phyloP scores from a whole-genome alignment of 2,113 vertebrate species.

The Colius striatus region DNA sequence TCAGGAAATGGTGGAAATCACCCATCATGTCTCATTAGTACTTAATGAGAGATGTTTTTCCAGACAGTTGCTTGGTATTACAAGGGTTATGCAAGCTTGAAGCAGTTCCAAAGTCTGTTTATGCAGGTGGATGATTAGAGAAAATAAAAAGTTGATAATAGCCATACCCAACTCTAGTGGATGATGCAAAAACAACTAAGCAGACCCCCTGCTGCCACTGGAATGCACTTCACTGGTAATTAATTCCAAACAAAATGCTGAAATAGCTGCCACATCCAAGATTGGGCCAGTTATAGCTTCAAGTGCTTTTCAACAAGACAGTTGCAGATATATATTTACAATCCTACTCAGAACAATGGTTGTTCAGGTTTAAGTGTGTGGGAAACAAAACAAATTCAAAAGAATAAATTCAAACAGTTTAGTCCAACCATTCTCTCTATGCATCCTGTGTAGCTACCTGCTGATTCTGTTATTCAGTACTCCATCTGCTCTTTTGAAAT shows the following conservation, averaged over 20 bases:
- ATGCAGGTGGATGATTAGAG: conserved; percentile 65
- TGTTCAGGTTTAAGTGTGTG: conserved; percentile 46
- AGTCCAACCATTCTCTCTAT: neutral
- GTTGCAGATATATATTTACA: conserved; percentile 58
- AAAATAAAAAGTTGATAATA: conserved; percentile 50
- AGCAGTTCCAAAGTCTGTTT: conserved; percentile 58
- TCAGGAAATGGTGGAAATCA: conserved; percentile 58
- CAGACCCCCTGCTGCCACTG: conserved; percentile 28
- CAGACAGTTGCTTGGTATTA: conserved; percentile 53
- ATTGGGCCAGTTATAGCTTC: neutral
- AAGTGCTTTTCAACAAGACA: conserved; percentile 41
- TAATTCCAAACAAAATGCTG: conserved; percentile 51
- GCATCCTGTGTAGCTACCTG: conserved; percentile 1
- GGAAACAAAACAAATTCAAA: conserved; percentile 42
- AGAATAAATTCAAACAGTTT: conserved; percentile 17
- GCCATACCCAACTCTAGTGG: conserved; percentile 5
- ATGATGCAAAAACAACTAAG: conserved; percentile 52
- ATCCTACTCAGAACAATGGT: conserved; percentile 4
- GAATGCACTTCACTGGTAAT: conserved; percentile 61
- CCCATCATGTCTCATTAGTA: conserved; percentile 58
- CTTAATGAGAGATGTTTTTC: conserved; percentile 64
- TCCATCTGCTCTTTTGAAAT: conserved; percentile 45
- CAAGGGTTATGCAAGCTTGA: conserved; percentile 52
- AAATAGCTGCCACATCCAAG: conserved; percentile 35
- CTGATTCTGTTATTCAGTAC: conserved; percentile 17